Evolutionary conservation across 2,888 invertebrate species (phyloP).

Genomic region (Carcina quercana): DNA sequence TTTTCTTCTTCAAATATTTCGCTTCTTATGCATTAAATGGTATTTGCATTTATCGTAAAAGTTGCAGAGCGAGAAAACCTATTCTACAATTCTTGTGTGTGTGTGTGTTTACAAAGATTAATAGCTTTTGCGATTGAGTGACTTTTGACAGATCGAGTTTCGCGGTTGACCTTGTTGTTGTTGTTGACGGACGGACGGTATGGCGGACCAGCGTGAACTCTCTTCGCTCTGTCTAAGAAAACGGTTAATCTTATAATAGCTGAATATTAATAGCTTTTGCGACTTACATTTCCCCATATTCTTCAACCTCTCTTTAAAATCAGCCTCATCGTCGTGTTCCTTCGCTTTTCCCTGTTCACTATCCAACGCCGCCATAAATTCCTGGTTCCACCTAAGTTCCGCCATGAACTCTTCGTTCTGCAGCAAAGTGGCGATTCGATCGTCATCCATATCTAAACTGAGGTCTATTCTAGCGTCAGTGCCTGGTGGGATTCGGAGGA

Average conservation of each 20-base stretch:
- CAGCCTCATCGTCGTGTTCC: slow-evolving; percentile 78
- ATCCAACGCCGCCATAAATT: slow-evolving; percentile 89
- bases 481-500: slow-evolving; percentile 78
- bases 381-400: slow-evolving; percentile 88
- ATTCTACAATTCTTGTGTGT: too few relatives aligned
- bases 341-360: slow-evolving; percentile 77
- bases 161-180: too few relatives aligned
- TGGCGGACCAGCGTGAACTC: neutral
- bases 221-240: neutral
- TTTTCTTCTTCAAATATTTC: too few relatives aligned
- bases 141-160: too few relatives aligned
- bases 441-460: slow-evolving; percentile 84
- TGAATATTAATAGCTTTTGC: too few relatives aligned
- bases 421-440: slow-evolving; percentile 87
- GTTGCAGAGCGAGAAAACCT: too few relatives aligned
- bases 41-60: too few relatives aligned
- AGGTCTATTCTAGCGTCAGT: slow-evolving; percentile 65
- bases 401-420: slow-evolving; percentile 95
- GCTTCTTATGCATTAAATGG: too few relatives aligned
- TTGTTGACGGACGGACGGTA: too few relatives aligned
- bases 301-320: slow-evolving; percentile 84
- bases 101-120: too few relatives aligned
- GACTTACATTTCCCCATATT: slow-evolving; percentile 87
- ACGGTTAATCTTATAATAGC: neutral
- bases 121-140: too few relatives aligned